Percentiles rank a stretch among this genome's conserved stretches.
Evolutionary conservation across 2,888 invertebrate genomes (phyloP).

Genomic region (Yponomeuta sedellus): DNA sequence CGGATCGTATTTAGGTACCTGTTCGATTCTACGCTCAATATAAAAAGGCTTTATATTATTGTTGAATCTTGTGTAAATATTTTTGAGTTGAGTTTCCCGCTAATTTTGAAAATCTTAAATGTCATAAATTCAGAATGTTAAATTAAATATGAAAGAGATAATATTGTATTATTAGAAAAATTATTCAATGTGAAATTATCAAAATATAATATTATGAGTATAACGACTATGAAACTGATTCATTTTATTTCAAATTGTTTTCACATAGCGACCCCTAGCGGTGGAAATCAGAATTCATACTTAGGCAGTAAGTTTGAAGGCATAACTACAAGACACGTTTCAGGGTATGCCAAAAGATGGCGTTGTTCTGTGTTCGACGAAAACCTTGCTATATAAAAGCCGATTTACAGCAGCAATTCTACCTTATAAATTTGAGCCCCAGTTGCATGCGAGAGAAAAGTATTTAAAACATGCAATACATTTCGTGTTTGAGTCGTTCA

Average conservation of each 20-base stretch:
- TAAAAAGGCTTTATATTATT: constrained; percentile 72
- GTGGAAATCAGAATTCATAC: background rate
- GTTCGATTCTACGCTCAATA: constrained; percentile 70
- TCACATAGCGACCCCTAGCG: background rate
- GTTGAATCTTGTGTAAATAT: constrained; percentile 46
- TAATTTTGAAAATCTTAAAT: constrained; percentile 14
- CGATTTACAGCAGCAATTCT: background rate
- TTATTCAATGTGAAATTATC: background rate
- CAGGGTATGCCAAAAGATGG: background rate
- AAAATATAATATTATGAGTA: background rate
- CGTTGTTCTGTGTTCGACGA: background rate
- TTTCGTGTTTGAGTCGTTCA: too few relatives aligned
- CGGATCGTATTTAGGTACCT: constrained; percentile 60
- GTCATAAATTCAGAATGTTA: background rate
- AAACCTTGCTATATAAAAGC: too few relatives aligned
- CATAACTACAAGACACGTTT: constrained; percentile 10
- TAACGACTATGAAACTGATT: background rate
- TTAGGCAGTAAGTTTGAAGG: constrained; percentile 4
- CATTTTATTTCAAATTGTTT: background rate
- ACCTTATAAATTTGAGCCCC: too few relatives aligned
- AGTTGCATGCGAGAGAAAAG: too few relatives aligned
- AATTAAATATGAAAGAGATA: background rate
- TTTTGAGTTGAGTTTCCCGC: background rate
- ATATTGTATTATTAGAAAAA: background rate
- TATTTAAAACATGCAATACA: too few relatives aligned